Evolutionary conservation across 2,797 vertebrate genomes (phyloP).

Genomic region (Poecilia picta): DNA sequence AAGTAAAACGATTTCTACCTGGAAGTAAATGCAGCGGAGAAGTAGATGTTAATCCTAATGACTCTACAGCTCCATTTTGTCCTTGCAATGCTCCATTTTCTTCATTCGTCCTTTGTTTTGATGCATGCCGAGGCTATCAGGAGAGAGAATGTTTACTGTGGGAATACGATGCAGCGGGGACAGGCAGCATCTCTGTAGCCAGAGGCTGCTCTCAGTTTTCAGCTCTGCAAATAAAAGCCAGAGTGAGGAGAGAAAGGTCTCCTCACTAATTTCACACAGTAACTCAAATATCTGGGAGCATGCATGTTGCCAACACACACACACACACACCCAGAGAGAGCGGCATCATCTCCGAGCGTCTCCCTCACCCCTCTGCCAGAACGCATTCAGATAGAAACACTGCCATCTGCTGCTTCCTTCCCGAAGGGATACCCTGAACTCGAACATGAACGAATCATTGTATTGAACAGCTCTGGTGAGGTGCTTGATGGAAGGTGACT

Average conservation of each 20-base stretch:
- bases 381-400: conserved; percentile 54
- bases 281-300: conserved; percentile 10
- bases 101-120: conserved; percentile 3
- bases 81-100: conserved; percentile 6
- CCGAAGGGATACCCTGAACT: neutral
- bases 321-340: conserved; percentile 13
- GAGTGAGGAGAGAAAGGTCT: conserved; percentile 28
- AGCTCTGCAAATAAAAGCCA: conserved; percentile 25
- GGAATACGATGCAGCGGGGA: conserved; percentile 19
- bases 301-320: conserved; percentile 1
- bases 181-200: conserved; percentile 23
- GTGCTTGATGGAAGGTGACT: conserved; percentile 37
- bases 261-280: conserved; percentile 20
- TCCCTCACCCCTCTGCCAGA: neutral
- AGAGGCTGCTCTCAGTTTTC: conserved; percentile 16
- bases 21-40: neutral
- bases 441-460: conserved; percentile 15
- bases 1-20: neutral
- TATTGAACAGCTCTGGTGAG: conserved; percentile 15
- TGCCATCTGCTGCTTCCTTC: conserved; percentile 64
- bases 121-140: conserved; percentile 1
- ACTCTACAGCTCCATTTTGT: conserved; percentile 8
- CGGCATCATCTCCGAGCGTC: conserved; percentile 13
- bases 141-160: conserved; percentile 15
- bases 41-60: neutral